Evolutionary conservation across 2,113 vertebrate species (phyloP), one percentile per base, ranked within the genome.

Genomic region (Ursus arctos): DNA sequence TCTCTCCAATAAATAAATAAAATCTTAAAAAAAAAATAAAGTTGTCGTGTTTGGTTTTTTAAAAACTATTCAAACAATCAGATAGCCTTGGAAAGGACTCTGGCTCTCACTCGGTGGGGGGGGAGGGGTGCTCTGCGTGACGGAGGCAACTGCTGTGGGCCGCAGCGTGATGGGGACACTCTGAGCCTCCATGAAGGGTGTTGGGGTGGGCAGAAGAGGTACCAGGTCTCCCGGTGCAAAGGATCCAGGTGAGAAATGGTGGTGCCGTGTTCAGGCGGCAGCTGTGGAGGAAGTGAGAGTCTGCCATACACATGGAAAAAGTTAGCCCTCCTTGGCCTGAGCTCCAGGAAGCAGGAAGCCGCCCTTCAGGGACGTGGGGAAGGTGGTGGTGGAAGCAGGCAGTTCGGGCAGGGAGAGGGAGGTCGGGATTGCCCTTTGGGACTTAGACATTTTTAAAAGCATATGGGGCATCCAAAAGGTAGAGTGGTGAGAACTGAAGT

Each of bases 331-430:
- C 12, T 57, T 72, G 57, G n/a, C 57, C 33, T 59, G 24, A 74
- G 79, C 31, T 87, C 13, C 4, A 14, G 15, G 74, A 72, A 94
- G 36, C n/a, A 16, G 1, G 36, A 10, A 4, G 40, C 53, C 1
- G 1, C 21, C 55, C 18, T 31, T 51, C 11, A 15, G 26, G 18
- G 21, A 63, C 10, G 28, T 15, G 15, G 33, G 61, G 80, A 51
- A 4, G 28, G 61, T 71, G 13, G 3, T 53, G 31, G 0, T 1
- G 6, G 74, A 6, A 15, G 40, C 15, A 22, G 8, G 3, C n/a
- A 22, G 18, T 3, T 33, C 4, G 0, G n/a, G 36, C 31, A 13
- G 9, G 1, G 43, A 82, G 81, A 57, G 24, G 16, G 26, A 26
- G 36, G 57, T 53, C 24, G 6, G 67, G 40, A 43, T 74, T 43